These are phyloP conservation scores for Hippopotamus amphibius DNA, from an alignment of 2,113 vertebrate genomes.

Conservation along the genomic window DNA sequence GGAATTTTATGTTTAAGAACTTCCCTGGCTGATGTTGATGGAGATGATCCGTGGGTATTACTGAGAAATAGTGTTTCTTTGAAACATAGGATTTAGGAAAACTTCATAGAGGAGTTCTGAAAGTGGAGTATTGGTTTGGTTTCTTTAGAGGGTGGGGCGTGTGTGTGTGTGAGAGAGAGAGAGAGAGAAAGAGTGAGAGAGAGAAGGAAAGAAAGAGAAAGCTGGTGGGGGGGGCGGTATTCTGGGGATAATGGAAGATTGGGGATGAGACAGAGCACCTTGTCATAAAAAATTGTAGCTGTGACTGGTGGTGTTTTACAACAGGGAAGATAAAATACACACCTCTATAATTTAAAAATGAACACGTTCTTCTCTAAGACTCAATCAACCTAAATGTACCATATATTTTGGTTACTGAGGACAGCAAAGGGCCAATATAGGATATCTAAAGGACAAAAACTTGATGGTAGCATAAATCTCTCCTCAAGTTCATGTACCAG, in stretches of 20 bases:
- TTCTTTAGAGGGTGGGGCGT: not conserved
- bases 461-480: not conserved
- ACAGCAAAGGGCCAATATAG: not conserved
- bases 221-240: not conserved
- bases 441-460: not conserved
- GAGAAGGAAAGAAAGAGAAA: not conserved
- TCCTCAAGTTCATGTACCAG: not conserved
- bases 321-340: not conserved
- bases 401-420: not conserved
- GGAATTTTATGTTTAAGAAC: not conserved
- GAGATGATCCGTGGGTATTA: not conserved
- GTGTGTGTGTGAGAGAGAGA: not conserved
- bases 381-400: not conserved
- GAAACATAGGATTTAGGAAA: conserved; percentile 19
- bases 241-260: not conserved
- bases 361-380: not conserved
- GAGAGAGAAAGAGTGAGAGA: not conserved
- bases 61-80: not conserved
- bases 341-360: not conserved
- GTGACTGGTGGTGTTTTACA: not conserved
- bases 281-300: not conserved
- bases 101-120: not conserved
- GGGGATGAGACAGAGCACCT: not conserved
- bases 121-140: not conserved
- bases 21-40: not conserved